Percentiles rank a stretch among this genome's conserved stretches.
Evolutionary conservation across 2,797 vertebrate genomes (phyloP).

Genomic region (Discoglossus pictus): DNA sequence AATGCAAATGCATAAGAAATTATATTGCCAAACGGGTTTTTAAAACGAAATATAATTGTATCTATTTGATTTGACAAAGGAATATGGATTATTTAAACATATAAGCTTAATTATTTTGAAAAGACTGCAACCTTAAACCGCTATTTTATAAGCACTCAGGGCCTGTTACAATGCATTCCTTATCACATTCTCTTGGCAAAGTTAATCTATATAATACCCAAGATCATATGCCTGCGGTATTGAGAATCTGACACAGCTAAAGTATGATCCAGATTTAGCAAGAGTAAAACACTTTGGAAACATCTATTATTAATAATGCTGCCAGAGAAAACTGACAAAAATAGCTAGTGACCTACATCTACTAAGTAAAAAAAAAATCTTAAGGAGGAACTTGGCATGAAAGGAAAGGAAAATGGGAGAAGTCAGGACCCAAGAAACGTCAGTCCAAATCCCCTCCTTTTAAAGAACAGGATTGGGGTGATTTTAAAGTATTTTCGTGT

Average conservation of each 20-base stretch:
- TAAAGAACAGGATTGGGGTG: not conserved
- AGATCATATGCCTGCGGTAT: conserved; percentile 42
- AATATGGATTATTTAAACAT: too few species aligned
- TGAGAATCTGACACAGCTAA: conserved; percentile 46
- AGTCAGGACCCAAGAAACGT: conserved; percentile 36
- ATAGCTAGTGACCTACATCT: conserved; percentile 78
- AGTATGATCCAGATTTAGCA: conserved; percentile 55
- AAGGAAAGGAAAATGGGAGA: conserved; percentile 17
- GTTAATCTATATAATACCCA: conserved; percentile 46
- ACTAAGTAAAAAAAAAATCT: conserved; percentile 56
- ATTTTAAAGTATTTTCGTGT: conserved; percentile 2
- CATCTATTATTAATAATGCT: conserved; percentile 76
- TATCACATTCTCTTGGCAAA: conserved; percentile 9
- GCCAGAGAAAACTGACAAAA: conserved; percentile 67
- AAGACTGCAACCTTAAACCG: too few species aligned
- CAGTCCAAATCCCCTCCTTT: conserved; percentile 22
- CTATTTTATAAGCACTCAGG: too few species aligned
- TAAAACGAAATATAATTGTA: too few species aligned
- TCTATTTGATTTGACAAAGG: too few species aligned
- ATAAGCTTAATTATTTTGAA: too few species aligned
- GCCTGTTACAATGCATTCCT: conserved; percentile 2
- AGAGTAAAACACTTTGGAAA: conserved; percentile 63
- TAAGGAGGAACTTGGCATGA: conserved; percentile 45
- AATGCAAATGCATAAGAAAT: too few species aligned
- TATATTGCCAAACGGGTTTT: too few species aligned